phyloP scores from a whole-genome alignment of 2,113 vertebrate species.

The Dunckerocampus dactyliophorus region DNA sequence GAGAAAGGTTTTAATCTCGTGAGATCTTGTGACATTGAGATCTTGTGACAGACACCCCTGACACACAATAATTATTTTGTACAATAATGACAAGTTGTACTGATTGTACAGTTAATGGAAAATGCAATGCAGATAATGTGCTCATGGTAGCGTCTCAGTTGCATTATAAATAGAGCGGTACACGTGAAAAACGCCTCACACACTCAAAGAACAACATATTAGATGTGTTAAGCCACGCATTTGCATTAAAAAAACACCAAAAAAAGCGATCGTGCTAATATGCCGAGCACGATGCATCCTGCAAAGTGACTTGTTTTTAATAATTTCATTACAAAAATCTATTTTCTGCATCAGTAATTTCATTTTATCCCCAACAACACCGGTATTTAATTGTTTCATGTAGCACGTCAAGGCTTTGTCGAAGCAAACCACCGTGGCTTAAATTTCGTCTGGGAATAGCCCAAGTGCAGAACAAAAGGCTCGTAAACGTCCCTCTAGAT shows the following conservation, averaged over 20 bases:
- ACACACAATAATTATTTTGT: background rate
- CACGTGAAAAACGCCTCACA: background rate
- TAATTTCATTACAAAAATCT: constrained; percentile 52
- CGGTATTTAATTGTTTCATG: constrained; percentile 58
- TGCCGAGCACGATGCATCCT: constrained; percentile 27
- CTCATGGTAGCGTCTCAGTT: background rate
- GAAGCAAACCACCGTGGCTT: constrained; percentile 22
- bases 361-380: constrained; percentile 12
- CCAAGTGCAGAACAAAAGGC: constrained; percentile 13
- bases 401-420: constrained; percentile 41
- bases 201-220: background rate
- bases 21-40: no score
- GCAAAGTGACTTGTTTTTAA: constrained; percentile 43
- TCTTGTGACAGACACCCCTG: no score
- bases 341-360: constrained; percentile 59
- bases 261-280: constrained; percentile 3
- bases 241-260: background rate
- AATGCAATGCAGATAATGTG: background rate
- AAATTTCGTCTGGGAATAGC: constrained; percentile 32
- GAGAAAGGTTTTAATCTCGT: no score
- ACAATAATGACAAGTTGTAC: constrained; percentile 20
- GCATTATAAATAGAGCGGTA: constrained; percentile 1
- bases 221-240: background rate
- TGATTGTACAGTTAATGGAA: constrained; percentile 18
- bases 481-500: constrained; percentile 31